These are phyloP conservation scores for Diadegma fenestrale DNA, from an alignment of 2,888 invertebrate species.

Conservation along the genomic window DNA sequence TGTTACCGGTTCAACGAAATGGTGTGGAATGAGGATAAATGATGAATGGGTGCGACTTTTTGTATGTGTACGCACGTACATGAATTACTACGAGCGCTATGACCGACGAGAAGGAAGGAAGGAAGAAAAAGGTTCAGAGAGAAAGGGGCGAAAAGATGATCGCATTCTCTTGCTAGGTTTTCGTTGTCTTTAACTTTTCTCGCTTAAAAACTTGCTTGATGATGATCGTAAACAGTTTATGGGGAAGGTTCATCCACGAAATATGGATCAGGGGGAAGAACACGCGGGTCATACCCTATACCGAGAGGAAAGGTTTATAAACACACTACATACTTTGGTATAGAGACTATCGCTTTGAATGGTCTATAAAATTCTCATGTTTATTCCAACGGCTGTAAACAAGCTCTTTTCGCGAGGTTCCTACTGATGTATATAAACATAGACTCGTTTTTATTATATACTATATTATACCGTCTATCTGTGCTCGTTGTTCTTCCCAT, in stretches of 20 bases:
- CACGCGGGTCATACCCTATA: slow-evolving; percentile 18
- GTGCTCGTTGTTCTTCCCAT: slow-evolving; percentile 5
- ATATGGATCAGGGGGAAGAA: slow-evolving; percentile 54
- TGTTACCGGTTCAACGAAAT: slow-evolving; percentile 19
- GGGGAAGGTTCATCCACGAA: slow-evolving; percentile 48
- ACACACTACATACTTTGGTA: slow-evolving; percentile 38
- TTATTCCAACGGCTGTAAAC: slow-evolving; percentile 66
- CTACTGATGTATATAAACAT: slow-evolving; percentile 30
- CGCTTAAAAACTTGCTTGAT: slow-evolving; percentile 63
- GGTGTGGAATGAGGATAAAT: slow-evolving; percentile 30
- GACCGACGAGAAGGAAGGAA: neutral
- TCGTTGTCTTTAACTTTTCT: slow-evolving; percentile 61
- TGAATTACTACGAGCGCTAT: neutral
- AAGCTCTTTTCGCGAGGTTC: slow-evolving; percentile 51
- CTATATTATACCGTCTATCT: slow-evolving; percentile 15
- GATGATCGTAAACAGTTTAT: slow-evolving; percentile 65
- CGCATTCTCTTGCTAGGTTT: slow-evolving; percentile 18
- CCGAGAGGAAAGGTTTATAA: slow-evolving; percentile 29
- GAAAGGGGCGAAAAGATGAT: slow-evolving; percentile 10
- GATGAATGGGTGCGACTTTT: slow-evolving; percentile 12
- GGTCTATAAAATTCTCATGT: slow-evolving; percentile 68
- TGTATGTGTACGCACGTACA: neutral
- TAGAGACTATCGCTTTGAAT: slow-evolving; percentile 50
- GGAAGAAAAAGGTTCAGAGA: neutral
- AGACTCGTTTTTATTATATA: slow-evolving; percentile 33